These are phyloP conservation scores for Drosophila albomicans DNA, from an alignment of 1,140 invertebrate genomes.

Conservation along the genomic window DNA sequence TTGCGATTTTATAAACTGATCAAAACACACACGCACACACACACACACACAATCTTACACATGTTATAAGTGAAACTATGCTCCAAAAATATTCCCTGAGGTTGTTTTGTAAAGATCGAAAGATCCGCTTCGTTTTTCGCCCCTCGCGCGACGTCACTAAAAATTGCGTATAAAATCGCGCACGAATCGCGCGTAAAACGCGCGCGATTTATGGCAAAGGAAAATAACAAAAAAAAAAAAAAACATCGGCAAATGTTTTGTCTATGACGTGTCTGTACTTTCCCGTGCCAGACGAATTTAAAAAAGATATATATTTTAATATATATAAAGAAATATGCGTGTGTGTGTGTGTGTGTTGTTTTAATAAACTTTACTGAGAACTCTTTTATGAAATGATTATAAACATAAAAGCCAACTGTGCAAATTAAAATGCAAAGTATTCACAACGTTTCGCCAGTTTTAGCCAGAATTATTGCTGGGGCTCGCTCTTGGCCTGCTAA, in stretches of 20 bases:
- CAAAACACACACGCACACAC: constrained; percentile 23
- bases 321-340: too few relatives aligned
- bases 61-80: constrained; percentile 5
- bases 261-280: constrained; percentile 57
- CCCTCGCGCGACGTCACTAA: constrained; percentile 29
- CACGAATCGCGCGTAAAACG: constrained; percentile 49
- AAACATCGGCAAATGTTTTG: constrained; percentile 12
- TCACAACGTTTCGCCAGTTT: constrained; percentile 34
- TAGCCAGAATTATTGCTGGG: constrained; percentile 44
- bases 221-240: constrained; percentile 21
- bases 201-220: constrained; percentile 28
- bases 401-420: constrained; percentile 45
- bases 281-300: constrained; percentile 37
- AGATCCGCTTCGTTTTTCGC: background rate
- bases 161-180: constrained; percentile 35
- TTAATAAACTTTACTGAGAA: constrained; percentile 71
- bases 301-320: constrained; percentile 22
- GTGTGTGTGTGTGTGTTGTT: constrained; percentile 33
- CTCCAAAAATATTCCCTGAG: constrained; percentile 39
- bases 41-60: constrained; percentile 11
- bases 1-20: constrained; percentile 54
- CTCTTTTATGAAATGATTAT: constrained; percentile 44
- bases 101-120: constrained; percentile 21
- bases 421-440: constrained; percentile 65
- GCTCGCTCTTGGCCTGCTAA: constrained; percentile 21